phyloP scores from a whole-genome alignment of 2,888 invertebrate genomes.

The Notodonta ziczac region DNA sequence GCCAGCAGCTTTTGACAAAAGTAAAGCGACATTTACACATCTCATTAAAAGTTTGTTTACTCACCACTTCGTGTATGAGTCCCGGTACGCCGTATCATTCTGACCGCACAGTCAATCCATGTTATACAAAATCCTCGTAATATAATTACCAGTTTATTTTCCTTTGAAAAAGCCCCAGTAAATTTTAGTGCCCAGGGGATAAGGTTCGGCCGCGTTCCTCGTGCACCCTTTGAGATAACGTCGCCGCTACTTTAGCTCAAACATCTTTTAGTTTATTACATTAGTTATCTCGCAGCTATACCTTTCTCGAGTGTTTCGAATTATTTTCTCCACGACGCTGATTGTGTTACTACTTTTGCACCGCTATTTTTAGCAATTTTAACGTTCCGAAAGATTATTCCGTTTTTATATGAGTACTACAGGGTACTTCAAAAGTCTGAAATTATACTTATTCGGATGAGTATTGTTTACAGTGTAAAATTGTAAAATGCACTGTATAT shows the following conservation, averaged over 20 bases:
- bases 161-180: constrained; percentile 18
- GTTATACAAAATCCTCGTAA: constrained; percentile 13
- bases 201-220: constrained; percentile 2
- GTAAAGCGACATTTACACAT: background rate
- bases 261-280: constrained; percentile 5
- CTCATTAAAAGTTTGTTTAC: background rate
- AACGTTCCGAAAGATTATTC: too few species aligned
- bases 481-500: too few species aligned
- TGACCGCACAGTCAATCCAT: background rate
- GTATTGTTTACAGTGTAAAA: too few species aligned
- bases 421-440: too few species aligned
- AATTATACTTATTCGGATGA: too few species aligned
- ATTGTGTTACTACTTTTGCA: too few species aligned
- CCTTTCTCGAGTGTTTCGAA: background rate
- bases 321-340: background rate
- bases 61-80: too few species aligned
- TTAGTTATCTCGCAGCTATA: background rate
- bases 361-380: too few species aligned
- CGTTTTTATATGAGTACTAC: too few species aligned
- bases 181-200: constrained; percentile 3
- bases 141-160: constrained; percentile 25
- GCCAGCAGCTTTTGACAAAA: background rate
- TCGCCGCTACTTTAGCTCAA: constrained; percentile 4
- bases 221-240: constrained; percentile 16
- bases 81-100: too few species aligned